phyloP scores from a whole-genome alignment of 2,113 vertebrate species.

The Oxyura jamaicensis region DNA sequence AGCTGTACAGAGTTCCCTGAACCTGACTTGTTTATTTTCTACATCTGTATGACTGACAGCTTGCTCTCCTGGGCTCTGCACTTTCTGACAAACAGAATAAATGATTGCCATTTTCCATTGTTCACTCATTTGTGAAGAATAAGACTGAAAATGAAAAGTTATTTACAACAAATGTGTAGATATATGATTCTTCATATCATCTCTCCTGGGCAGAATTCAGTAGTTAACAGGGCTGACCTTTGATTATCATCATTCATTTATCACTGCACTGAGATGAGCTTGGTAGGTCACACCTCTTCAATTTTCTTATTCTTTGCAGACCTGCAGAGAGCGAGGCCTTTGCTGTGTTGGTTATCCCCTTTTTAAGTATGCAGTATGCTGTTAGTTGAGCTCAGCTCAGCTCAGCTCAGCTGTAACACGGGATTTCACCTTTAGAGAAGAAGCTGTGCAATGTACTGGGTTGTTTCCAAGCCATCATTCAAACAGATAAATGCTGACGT shows the following conservation, averaged over 20 bases:
- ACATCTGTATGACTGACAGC: not conserved
- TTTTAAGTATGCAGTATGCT: not conserved
- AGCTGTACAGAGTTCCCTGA: not conserved
- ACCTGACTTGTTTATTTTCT: not conserved
- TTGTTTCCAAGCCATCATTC: not conserved
- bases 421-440: not conserved
- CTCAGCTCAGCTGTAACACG: not conserved
- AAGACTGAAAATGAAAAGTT: not conserved
- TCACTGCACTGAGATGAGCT: not conserved
- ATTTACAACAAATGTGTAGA: not conserved
- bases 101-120: not conserved
- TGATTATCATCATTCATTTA: not conserved
- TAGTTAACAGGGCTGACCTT: not conserved
- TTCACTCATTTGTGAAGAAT: not conserved
- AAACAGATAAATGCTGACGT: not conserved
- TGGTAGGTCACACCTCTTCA: not conserved
- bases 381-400: not conserved
- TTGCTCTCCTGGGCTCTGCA: accelerated
- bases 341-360: not conserved
- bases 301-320: not conserved
- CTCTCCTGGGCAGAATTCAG: not conserved
- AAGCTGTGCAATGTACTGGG: accelerated
- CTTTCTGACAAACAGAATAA: not conserved
- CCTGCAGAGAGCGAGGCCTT: not conserved
- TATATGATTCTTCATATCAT: not conserved